These are phyloP conservation scores for Nysson spinosus DNA, from an alignment of 2,888 invertebrate genomes.

Conservation along the genomic window DNA sequence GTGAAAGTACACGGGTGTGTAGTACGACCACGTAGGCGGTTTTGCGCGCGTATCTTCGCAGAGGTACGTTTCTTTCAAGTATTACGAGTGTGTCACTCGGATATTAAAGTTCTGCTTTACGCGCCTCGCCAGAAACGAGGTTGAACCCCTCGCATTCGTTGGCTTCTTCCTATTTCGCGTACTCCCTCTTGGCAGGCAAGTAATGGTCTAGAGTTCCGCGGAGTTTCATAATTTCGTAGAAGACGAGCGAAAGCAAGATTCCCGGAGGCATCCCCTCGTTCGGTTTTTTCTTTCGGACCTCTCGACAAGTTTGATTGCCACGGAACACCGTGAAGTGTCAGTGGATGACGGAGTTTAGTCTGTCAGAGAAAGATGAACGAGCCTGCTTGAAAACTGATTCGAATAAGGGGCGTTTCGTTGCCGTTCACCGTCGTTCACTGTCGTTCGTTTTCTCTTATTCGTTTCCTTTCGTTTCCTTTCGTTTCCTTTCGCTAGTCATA, in stretches of 20 bases:
- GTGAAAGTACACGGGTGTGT: too few species aligned
- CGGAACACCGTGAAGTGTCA: constrained; percentile 41
- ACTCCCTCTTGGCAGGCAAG: constrained; percentile 30
- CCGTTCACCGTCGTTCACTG: background rate
- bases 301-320: constrained; percentile 58
- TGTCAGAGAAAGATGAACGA: constrained; percentile 38
- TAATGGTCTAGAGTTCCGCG: constrained; percentile 42
- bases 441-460: background rate
- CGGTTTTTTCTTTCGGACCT: constrained; percentile 11
- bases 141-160: constrained; percentile 8
- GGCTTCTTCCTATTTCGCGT: background rate
- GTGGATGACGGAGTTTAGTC: constrained; percentile 39
- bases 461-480: too few species aligned
- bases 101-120: constrained; percentile 62
- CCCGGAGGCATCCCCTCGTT: constrained; percentile 8
- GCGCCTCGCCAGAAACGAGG: constrained; percentile 22
- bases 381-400: constrained; percentile 26
- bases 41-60: constrained; percentile 46
- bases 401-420: constrained; percentile 27
- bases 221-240: constrained; percentile 50
- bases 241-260: constrained; percentile 25
- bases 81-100: constrained; percentile 28
- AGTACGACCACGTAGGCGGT: constrained; percentile 59
- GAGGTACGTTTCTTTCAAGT: constrained; percentile 17
- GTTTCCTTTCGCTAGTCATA: too few species aligned